Conservation (phyloP, 2,113 vertebrate genomes). For the Periophthalmodon schlosseri region DNA sequence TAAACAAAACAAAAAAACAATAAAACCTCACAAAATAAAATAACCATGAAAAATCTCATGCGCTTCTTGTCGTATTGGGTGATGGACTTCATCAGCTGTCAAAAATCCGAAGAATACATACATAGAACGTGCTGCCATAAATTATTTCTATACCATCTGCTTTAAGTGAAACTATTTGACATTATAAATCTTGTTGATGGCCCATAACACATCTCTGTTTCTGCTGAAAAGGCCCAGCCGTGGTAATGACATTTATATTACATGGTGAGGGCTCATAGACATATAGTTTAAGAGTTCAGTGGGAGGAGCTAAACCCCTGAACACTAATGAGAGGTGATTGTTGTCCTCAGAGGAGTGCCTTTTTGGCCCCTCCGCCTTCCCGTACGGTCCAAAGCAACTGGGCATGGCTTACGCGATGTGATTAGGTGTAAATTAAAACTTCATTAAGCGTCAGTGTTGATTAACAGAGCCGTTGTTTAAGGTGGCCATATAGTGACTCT, state of each 20-base stretch:
- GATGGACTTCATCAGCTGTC: slow-evolving; percentile 1
- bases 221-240: slow-evolving; percentile 44
- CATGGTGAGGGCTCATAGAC: slow-evolving; percentile 36
- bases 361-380: slow-evolving; percentile 58
- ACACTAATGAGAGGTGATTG: slow-evolving; percentile 74
- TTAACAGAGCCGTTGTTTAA: slow-evolving; percentile 71
- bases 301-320: slow-evolving; percentile 46
- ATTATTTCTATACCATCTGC: slow-evolving; percentile 33
- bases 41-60: not conserved
- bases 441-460: slow-evolving; percentile 73
- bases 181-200: slow-evolving; percentile 17
- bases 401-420: slow-evolving; percentile 79
- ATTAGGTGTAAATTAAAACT: slow-evolving; percentile 84
- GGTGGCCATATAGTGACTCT: slow-evolving; percentile 36
- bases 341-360: slow-evolving; percentile 69
- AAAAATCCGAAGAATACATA: slow-evolving; percentile 26
- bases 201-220: not conserved
- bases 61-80: not conserved
- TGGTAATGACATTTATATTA: slow-evolving; percentile 43
- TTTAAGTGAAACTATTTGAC: slow-evolving; percentile 22
- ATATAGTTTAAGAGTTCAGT: slow-evolving; percentile 33
- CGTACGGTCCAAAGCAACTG: slow-evolving; percentile 62
- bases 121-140: slow-evolving; percentile 15
- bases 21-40: too few species aligned
- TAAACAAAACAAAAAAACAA: too few species aligned